A percentile compares a stretch with the other conserved stretches of the same genome.
Conservation (phyloP, 2,797 vertebrate genomes). For the Cossypha heuglini region DNA sequence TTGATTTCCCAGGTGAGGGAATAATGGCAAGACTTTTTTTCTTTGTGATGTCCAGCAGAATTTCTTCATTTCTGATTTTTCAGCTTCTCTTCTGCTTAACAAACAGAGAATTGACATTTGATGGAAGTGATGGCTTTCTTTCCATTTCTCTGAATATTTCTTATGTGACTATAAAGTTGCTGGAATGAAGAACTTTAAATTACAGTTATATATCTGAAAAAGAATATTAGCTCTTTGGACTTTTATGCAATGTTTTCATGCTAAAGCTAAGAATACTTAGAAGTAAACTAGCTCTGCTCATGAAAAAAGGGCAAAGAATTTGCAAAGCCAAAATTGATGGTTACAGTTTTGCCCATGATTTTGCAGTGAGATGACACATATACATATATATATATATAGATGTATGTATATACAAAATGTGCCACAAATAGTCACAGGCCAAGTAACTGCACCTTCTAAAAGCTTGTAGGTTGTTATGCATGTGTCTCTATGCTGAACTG, state of each 20-base stretch:
- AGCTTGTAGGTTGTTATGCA: background rate
- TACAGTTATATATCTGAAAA: background rate
- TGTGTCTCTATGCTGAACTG: background rate
- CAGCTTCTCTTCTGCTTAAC: background rate
- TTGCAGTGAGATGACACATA: background rate
- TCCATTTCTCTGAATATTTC: background rate
- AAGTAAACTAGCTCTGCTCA: background rate
- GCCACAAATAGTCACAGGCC: background rate
- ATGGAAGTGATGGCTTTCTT: background rate
- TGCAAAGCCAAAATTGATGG: background rate
- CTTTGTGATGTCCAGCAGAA: background rate
- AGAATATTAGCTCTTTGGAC: background rate
- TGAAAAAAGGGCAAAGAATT: background rate
- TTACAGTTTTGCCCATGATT: background rate
- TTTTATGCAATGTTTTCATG: background rate
- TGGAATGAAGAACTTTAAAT: background rate
- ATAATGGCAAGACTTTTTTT: background rate
- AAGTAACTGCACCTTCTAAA: background rate
- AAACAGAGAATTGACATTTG: background rate
- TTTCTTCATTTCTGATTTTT: background rate
- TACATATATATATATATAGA: accelerated
- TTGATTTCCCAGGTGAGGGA: background rate
- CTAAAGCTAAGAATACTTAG: background rate
- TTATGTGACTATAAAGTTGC: background rate
- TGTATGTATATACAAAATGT: background rate